Base-by-base conservation (phyloP, 2,797 vertebrate genomes). In the Sebastes aleutianus region DNA sequence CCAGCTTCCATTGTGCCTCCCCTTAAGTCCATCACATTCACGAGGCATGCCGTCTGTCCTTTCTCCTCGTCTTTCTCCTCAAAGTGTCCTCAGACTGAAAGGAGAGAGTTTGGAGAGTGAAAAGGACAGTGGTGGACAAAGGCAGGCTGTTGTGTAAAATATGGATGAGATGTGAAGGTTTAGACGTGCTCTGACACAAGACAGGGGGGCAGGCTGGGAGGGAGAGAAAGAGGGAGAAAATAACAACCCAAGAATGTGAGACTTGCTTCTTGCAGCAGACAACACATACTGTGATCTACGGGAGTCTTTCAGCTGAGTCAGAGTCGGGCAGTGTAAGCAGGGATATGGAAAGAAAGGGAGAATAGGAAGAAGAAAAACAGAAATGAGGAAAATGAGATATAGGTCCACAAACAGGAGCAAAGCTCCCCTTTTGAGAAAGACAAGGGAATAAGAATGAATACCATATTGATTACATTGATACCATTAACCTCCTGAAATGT, bases 81-180 rank as follows among this genome's bases (percentile, higher is more conserved):
- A 76, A 3, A 20, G 8, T 47, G 13, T 8, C 18, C 20, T 24
- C 18, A 13, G 54, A 66, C 61, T 66, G 26, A 84, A 79, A 71
- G 14, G 4, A 53, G 53, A 65, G 57, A 76, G 68, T 78, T 43
- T 56, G 27, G 47, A 59, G 26, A 56, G 24, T 50, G 14, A 74
- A 76, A 82, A 70, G 74, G 56, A 75, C 59, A 76, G 24, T 1
- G 0, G 26, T 72, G 64, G 57, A 75, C 43, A 80, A 83, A 82
- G 66, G 71, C 59, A 66, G 47, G 65, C 36, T 65, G 68, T 54
- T 31, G 36, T 63, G 54, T 80, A 67, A 86, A 87, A 79, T 70
- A 79, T 90, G 58, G 74, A 87, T 81, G 76, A 82, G 34, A 58
- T 79, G 76, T 78, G 62, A 70, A 34, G 63, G 31, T 63, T 78